Evolutionary conservation across 2,888 invertebrate species (phyloP).

Genomic region (Clivina fossor): DNA sequence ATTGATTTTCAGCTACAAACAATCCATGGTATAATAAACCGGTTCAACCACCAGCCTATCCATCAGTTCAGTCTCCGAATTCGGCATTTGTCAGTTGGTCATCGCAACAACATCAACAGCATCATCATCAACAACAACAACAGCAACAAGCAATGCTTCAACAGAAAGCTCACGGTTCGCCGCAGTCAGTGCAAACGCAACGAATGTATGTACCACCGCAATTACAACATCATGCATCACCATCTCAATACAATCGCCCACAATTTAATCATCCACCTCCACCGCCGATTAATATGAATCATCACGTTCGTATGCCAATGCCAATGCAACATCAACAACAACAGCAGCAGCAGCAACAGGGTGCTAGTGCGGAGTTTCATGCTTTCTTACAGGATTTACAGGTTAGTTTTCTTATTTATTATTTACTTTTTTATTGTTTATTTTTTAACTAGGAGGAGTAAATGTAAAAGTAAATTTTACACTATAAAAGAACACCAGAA

Average conservation of each 20-base stretch:
- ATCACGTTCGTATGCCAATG: constrained; percentile 10
- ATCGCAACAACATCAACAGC: constrained; percentile 19
- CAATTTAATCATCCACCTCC: constrained; percentile 11
- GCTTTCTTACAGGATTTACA: constrained; percentile 29
- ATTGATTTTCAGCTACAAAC: constrained; percentile 18
- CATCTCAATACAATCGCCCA: too few relatives aligned
- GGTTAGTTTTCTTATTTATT: too few relatives aligned
- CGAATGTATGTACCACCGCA: too few relatives aligned
- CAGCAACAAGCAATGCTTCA: constrained; percentile 17
- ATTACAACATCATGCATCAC: too few relatives aligned
- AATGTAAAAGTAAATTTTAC: too few relatives aligned
- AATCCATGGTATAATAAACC: constrained; percentile 20
- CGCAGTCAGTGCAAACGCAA: too few relatives aligned
- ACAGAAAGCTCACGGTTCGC: background rate
- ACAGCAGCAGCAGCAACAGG: background rate
- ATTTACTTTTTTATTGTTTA: too few relatives aligned
- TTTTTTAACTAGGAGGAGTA: too few relatives aligned
- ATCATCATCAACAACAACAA: constrained; percentile 18
- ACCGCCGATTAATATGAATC: constrained; percentile 5
- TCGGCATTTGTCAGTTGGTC: constrained; percentile 26
- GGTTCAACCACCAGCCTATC: too few relatives aligned
- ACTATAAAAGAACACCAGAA: too few relatives aligned
- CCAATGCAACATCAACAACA: constrained; percentile 7
- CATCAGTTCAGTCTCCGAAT: constrained; percentile 26
- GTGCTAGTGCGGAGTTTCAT: constrained; percentile 24